These are phyloP conservation scores for Axis porcinus DNA, from an alignment of 2,113 vertebrate genomes.

Conservation along the genomic window DNA sequence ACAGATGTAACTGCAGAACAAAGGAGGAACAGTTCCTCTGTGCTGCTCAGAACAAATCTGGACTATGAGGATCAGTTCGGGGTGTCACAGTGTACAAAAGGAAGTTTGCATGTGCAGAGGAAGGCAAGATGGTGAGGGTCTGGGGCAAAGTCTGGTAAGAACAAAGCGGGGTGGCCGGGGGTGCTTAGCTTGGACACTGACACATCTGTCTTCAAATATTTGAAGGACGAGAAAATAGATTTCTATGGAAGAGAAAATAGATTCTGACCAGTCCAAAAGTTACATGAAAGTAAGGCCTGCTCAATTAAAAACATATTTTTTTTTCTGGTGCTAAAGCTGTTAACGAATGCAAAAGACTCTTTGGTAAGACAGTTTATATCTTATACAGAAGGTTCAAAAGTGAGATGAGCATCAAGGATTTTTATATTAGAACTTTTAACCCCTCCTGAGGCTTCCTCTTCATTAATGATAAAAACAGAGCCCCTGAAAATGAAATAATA, in stretches of 20 bases:
- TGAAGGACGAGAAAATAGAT: not conserved
- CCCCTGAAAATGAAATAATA: not conserved
- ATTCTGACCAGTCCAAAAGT: not conserved
- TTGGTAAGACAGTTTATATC: not conserved
- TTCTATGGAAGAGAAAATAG: not conserved
- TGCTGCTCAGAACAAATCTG: constrained; percentile 8
- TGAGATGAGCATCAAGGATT: not conserved
- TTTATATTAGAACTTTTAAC: not conserved
- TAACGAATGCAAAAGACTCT: not conserved
- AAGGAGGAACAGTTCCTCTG: not conserved
- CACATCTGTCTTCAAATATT: not conserved
- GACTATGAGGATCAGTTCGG: not conserved
- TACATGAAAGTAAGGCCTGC: not conserved
- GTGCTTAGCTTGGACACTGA: not conserved
- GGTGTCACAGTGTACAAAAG: not conserved
- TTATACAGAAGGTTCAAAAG: not conserved
- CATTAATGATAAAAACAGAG: not conserved
- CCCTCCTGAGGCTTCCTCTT: not conserved
- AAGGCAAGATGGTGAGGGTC: not conserved
- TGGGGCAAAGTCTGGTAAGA: not conserved
- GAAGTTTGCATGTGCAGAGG: not conserved
- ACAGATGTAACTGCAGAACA: not conserved
- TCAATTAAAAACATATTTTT: not conserved
- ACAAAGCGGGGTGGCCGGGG: accelerated
- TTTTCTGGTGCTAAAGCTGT: not conserved